Percentiles rank a stretch among this genome's conserved stretches.
Evolutionary conservation across 2,888 invertebrate species (phyloP).

Genomic region (Cinara cedri): DNA sequence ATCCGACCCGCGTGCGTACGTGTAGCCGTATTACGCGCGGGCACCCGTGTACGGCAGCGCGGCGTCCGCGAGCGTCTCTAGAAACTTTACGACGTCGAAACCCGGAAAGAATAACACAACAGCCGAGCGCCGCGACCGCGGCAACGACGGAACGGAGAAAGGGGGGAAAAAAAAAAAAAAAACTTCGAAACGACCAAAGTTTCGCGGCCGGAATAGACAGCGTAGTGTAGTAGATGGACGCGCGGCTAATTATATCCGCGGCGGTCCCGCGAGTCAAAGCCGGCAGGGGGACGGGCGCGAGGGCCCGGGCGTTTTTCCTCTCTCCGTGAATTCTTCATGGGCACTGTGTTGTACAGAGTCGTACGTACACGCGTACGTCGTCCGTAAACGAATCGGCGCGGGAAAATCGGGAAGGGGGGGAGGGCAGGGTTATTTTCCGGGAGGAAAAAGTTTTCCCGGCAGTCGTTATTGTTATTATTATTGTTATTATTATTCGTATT

Average conservation of each 20-base stretch:
- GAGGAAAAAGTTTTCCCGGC: neutral
- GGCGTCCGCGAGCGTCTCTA: neutral
- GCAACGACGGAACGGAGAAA: no score
- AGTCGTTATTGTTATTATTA: no score
- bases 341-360: no score
- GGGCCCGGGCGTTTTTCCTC: constrained; percentile 1
- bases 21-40: no score
- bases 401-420: no score
- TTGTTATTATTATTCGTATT: neutral
- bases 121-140: no score
- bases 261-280: constrained; percentile 18
- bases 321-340: constrained; percentile 40
- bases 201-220: constrained; percentile 9
- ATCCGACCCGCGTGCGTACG: no score
- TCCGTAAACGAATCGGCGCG: neutral
- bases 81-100: constrained; percentile 47
- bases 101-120: no score
- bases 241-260: constrained; percentile 24
- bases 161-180: constrained; percentile 7
- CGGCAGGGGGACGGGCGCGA: neutral
- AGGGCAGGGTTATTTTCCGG: neutral
- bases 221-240: neutral
- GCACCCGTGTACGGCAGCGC: neutral
- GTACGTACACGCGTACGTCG: neutral
- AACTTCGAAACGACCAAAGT: constrained; percentile 47